These are phyloP conservation scores for Lophius americanus DNA, from an alignment of 2,797 vertebrate species.

Conservation along the genomic window DNA sequence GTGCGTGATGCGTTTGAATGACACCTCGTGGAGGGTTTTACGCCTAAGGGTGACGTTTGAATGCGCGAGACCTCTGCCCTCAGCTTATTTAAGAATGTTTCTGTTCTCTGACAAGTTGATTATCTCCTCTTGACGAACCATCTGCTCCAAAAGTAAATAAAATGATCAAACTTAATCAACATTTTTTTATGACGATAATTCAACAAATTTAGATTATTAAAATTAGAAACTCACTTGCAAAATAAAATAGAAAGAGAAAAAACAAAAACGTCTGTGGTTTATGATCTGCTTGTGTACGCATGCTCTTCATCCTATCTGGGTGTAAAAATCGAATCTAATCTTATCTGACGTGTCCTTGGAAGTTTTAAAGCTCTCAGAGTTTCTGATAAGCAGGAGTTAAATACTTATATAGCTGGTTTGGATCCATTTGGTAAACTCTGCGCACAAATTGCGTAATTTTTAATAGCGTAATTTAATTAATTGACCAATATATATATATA, in stretches of 20 bases:
- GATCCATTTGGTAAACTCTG: no score
- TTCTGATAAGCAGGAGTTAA: slow-evolving; percentile 32
- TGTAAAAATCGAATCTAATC: slow-evolving; percentile 54
- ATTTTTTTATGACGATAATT: background rate
- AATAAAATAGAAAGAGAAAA: background rate
- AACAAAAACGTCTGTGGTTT: background rate
- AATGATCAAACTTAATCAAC: background rate
- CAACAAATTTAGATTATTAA: background rate
- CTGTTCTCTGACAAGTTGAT: background rate
- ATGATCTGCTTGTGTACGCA: background rate
- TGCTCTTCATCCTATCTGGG: slow-evolving; percentile 15
- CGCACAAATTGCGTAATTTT: no score
- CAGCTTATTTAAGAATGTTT: background rate
- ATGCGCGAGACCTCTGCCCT: background rate
- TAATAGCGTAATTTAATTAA: no score
- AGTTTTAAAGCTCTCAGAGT: slow-evolving; percentile 14
- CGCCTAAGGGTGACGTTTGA: slow-evolving; percentile 15
- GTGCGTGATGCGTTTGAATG: accelerated
- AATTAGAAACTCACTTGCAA: no score
- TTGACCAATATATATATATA: no score
- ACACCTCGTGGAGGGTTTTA: background rate
- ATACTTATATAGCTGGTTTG: no score
- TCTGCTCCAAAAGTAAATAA: background rate
- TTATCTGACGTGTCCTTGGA: slow-evolving; percentile 34
- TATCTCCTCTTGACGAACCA: background rate